Conservation (phyloP, 2,888 invertebrate genomes). For the Beris morrisii region DNA sequence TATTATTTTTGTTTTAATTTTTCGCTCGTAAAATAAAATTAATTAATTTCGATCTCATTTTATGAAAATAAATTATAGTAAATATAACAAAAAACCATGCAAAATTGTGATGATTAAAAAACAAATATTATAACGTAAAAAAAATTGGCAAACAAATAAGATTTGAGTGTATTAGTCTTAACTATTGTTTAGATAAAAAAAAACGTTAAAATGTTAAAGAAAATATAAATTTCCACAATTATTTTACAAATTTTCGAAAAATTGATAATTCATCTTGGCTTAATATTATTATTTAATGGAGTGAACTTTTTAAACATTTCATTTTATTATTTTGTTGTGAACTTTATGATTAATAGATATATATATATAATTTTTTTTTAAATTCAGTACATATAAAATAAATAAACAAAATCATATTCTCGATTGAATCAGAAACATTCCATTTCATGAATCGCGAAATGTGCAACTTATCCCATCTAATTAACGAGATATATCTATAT, state of each 20-base stretch:
- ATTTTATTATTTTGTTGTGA: background rate
- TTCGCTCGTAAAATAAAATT: too few relatives aligned
- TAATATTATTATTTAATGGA: conserved; percentile 4
- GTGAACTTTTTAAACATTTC: too few relatives aligned
- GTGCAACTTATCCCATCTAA: conserved; percentile 8
- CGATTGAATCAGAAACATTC: conserved; percentile 16
- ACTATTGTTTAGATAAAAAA: background rate
- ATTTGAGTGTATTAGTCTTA: background rate
- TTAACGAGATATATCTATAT: too few relatives aligned
- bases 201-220: background rate
- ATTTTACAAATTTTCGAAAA: background rate
- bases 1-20: too few relatives aligned
- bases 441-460: conserved; percentile 14
- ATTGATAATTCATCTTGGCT: background rate
- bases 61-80: too few relatives aligned
- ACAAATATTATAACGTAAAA: too few relatives aligned
- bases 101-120: background rate
- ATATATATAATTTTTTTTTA: background rate
- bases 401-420: background rate
- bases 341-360: background rate
- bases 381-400: background rate
- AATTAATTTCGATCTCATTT: too few relatives aligned
- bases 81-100: background rate
- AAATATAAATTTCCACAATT: conserved; percentile 19
- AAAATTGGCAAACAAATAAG: background rate